Evolutionary conservation across 2,888 invertebrate genomes (phyloP).

Genomic region (Sesamia inferens): DNA sequence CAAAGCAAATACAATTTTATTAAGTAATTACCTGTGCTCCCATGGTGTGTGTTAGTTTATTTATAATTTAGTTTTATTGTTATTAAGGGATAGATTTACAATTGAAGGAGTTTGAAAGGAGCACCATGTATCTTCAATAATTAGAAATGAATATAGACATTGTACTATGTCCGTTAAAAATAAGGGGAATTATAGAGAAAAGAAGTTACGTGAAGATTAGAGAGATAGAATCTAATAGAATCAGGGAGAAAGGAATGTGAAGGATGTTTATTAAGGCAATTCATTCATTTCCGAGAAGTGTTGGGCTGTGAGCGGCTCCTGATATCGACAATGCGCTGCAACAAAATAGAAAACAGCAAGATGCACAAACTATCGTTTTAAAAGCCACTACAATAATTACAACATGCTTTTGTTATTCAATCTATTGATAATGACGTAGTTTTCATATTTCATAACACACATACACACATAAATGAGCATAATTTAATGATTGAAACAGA

Average conservation of each 20-base stretch:
- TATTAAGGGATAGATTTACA: conserved; percentile 27
- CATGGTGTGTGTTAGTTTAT: conserved; percentile 75
- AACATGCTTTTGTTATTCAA: conserved; percentile 73
- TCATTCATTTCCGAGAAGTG: conserved; percentile 78
- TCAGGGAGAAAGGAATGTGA: conserved; percentile 58
- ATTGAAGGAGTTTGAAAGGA: conserved; percentile 36
- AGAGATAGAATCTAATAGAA: conserved; percentile 52
- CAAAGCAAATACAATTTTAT: conserved; percentile 62
- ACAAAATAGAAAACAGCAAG: conserved; percentile 87
- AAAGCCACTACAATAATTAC: conserved; percentile 74
- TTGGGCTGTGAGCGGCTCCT: conserved; percentile 82
- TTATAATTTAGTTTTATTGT: conserved; percentile 47
- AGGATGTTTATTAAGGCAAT: conserved; percentile 68
- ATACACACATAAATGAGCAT: conserved; percentile 25
- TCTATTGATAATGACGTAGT: conserved; percentile 47
- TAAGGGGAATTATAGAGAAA: conserved; percentile 16
- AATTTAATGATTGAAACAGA: conserved; percentile 31
- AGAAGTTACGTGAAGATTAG: conserved; percentile 34
- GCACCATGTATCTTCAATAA: conserved; percentile 63
- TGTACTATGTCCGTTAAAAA: conserved; percentile 40
- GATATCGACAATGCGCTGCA: conserved; percentile 85
- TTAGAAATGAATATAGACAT: conserved; percentile 48
- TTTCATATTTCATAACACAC: conserved; percentile 59
- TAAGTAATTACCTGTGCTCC: conserved; percentile 83
- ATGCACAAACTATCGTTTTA: conserved; percentile 84